These are phyloP conservation scores for Drosophila mayaguana DNA, from an alignment of 2,888 invertebrate species.

Conservation along the genomic window DNA sequence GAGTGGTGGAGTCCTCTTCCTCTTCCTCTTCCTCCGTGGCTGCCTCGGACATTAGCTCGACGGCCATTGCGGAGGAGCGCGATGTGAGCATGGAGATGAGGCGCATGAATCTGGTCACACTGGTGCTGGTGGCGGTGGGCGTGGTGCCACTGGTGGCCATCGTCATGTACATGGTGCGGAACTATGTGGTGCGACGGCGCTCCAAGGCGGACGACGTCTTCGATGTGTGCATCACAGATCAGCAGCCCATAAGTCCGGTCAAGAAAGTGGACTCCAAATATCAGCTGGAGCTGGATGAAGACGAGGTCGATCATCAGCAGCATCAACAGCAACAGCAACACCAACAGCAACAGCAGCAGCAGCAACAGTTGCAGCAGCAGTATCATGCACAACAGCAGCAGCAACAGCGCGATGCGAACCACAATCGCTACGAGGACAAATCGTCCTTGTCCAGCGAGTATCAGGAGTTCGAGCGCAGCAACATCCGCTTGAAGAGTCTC, in stretches of 20 bases:
- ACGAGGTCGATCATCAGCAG: slow-evolving; percentile 72
- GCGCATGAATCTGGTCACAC: slow-evolving; percentile 87
- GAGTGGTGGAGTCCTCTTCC: slow-evolving; percentile 60
- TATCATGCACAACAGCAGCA: slow-evolving; percentile 40
- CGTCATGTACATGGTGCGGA: slow-evolving; percentile 87
- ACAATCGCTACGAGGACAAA: slow-evolving; percentile 79
- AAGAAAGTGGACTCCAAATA: slow-evolving; percentile 82
- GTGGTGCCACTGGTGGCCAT: slow-evolving; percentile 87
- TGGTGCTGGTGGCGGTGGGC: slow-evolving; percentile 88
- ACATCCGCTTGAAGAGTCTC: slow-evolving; percentile 91
- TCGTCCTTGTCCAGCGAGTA: slow-evolving; percentile 81
- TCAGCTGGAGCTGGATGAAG: slow-evolving; percentile 68
- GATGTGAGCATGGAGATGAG: slow-evolving; percentile 87
- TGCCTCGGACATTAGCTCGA: slow-evolving; percentile 67
- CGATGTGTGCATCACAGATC: slow-evolving; percentile 88
- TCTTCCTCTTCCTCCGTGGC: slow-evolving; percentile 30
- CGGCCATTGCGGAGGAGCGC: slow-evolving; percentile 81
- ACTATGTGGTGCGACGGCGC: slow-evolving; percentile 86
- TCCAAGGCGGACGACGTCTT: slow-evolving; percentile 86
- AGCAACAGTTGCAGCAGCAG: slow-evolving; percentile 29
- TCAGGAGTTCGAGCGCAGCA: slow-evolving; percentile 91
- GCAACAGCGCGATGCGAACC: slow-evolving; percentile 62
- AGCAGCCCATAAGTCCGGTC: slow-evolving; percentile 85
- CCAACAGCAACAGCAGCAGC: slow-evolving; percentile 10
- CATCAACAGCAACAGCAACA: slow-evolving; percentile 58